Evolutionary conservation across 2,888 invertebrate genomes (phyloP).

Genomic region (Phengaris alcon): DNA sequence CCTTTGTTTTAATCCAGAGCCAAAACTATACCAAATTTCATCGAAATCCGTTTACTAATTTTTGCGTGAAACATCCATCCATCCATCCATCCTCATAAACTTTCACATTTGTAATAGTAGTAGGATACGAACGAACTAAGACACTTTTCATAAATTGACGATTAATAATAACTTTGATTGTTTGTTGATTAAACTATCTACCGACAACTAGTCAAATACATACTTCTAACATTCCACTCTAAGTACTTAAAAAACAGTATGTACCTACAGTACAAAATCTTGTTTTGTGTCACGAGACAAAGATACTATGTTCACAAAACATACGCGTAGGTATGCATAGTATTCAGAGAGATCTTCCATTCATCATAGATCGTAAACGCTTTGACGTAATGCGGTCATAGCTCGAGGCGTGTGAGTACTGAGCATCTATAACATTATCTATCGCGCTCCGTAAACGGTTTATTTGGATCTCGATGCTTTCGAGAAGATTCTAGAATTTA

Average conservation of each 20-base stretch:
- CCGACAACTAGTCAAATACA: too few species aligned
- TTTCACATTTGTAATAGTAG: too few species aligned
- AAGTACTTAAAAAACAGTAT: background rate
- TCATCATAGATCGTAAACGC: constrained; percentile 36
- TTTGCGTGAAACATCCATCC: too few species aligned
- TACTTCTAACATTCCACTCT: too few species aligned
- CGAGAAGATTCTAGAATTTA: background rate
- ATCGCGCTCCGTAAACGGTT: background rate
- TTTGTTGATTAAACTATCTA: too few species aligned
- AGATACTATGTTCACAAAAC: background rate
- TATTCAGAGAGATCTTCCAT: constrained; percentile 34
- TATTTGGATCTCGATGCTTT: background rate
- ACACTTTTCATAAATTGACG: too few species aligned
- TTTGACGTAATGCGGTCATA: constrained; percentile 36
- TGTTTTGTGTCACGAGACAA: background rate
- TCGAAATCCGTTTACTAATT: too few species aligned
- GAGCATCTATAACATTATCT: background rate
- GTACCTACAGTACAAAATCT: background rate
- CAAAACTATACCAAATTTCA: too few species aligned
- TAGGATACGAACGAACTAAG: too few species aligned
- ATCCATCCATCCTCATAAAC: too few species aligned
- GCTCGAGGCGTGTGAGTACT: constrained; percentile 11
- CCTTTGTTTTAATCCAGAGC: too few species aligned
- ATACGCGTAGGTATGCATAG: background rate
- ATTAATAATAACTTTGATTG: too few species aligned